A percentile compares a stretch with the other conserved stretches of the same genome.
phyloP scores from a whole-genome alignment of 1,140 invertebrate genomes.

The Paraescarpia echinospica region DNA sequence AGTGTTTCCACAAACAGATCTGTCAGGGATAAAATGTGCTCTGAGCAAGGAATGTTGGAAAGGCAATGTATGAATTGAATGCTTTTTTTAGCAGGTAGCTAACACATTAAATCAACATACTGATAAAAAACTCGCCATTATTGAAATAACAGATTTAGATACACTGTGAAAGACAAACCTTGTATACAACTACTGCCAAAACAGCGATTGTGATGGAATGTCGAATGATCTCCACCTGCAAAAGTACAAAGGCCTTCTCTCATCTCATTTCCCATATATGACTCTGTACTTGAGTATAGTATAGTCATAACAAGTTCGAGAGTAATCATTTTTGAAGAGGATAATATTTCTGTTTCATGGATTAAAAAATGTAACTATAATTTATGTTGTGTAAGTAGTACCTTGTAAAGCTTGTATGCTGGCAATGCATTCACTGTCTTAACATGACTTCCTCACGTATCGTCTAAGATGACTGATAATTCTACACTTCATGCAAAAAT shows the following conservation, averaged over 20 bases:
- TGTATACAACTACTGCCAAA: slow-evolving; percentile 6
- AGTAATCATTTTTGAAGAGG: no score
- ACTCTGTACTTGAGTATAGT: neutral
- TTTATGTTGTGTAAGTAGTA: neutral
- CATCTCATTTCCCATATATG: neutral
- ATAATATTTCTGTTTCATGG: neutral
- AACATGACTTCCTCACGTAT: neutral
- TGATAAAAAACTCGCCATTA: no score
- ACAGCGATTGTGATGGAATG: neutral
- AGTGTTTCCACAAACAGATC: no score
- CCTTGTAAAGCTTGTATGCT: neutral
- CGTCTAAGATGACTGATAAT: neutral
- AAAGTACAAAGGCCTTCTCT: neutral
- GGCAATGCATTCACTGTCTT: neutral
- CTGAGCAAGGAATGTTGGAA: no score
- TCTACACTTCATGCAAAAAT: neutral
- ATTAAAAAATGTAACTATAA: neutral
- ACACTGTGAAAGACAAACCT: neutral
- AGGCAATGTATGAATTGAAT: no score
- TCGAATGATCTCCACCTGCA: slow-evolving; percentile 14
- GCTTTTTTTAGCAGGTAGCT: no score
- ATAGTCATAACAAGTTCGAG: neutral
- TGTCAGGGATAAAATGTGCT: no score
- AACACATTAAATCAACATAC: no score
- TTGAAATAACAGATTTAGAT: no score